These are phyloP conservation scores for Tyrannus savana DNA, from an alignment of 2,113 vertebrate species.

Conservation along the genomic window DNA sequence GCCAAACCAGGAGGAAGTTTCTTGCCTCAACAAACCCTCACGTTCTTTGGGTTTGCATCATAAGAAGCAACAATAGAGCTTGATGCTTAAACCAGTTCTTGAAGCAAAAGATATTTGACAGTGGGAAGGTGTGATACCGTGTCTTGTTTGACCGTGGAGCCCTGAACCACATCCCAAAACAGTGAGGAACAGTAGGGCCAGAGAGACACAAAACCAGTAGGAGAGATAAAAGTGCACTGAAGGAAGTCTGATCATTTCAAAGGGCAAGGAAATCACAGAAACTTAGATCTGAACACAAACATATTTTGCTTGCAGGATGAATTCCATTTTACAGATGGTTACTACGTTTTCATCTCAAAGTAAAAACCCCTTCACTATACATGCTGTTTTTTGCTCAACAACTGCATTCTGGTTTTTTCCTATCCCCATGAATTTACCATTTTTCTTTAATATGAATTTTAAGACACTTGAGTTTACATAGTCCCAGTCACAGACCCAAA, in stretches of 20 bases:
- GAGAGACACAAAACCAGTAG: background rate
- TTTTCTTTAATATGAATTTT: background rate
- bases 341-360: background rate
- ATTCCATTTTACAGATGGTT: background rate
- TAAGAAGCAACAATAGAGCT: background rate
- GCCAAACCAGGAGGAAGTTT: background rate
- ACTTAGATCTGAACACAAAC: background rate
- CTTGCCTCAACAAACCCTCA: background rate
- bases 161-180: background rate
- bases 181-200: background rate
- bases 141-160: background rate
- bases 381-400: background rate
- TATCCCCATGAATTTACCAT: background rate
- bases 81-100: background rate
- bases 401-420: background rate
- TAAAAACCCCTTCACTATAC: background rate
- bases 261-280: background rate
- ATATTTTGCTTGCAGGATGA: background rate
- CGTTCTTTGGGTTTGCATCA: background rate
- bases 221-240: background rate
- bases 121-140: accelerated
- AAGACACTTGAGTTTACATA: background rate
- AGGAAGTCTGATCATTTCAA: background rate
- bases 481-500: background rate
- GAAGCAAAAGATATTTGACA: background rate